These are phyloP conservation scores for Ariopsis seemanni DNA, from an alignment of 2,113 vertebrate genomes.

Conservation along the genomic window DNA sequence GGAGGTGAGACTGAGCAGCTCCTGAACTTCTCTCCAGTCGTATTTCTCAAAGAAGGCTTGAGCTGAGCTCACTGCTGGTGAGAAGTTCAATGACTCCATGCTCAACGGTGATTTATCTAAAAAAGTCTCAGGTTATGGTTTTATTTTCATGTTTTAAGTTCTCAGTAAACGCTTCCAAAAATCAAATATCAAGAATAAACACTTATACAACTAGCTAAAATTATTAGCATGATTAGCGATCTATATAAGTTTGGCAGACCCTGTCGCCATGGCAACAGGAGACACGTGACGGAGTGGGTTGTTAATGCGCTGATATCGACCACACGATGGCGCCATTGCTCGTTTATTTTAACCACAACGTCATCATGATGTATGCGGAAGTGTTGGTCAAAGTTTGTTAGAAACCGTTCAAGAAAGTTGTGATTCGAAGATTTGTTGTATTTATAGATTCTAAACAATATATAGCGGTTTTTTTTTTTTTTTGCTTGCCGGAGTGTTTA, in stretches of 20 bases:
- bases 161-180: background rate
- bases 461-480: background rate
- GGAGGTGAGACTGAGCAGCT: slow-evolving; percentile 61
- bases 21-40: slow-evolving; percentile 68
- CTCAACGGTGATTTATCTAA: background rate
- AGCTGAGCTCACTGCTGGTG: slow-evolving; percentile 10
- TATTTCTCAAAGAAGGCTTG: slow-evolving; percentile 71
- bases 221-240: background rate
- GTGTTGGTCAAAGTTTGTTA: background rate
- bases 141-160: background rate
- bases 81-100: background rate
- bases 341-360: background rate
- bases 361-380: background rate
- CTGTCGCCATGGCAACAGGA: slow-evolving; percentile 41
- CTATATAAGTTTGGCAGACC: background rate
- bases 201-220: background rate
- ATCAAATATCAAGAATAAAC: background rate
- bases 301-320: background rate
- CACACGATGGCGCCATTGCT: background rate
- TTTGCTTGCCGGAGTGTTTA: background rate
- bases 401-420: background rate
- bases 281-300: slow-evolving; percentile 19
- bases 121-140: background rate
- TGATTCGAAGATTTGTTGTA: background rate
- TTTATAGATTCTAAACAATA: background rate